phyloP scores from a whole-genome alignment of 30 jellyfish, hydroid and myxozoan genomes.

The Hydractinia symbiolongicarpus region DNA sequence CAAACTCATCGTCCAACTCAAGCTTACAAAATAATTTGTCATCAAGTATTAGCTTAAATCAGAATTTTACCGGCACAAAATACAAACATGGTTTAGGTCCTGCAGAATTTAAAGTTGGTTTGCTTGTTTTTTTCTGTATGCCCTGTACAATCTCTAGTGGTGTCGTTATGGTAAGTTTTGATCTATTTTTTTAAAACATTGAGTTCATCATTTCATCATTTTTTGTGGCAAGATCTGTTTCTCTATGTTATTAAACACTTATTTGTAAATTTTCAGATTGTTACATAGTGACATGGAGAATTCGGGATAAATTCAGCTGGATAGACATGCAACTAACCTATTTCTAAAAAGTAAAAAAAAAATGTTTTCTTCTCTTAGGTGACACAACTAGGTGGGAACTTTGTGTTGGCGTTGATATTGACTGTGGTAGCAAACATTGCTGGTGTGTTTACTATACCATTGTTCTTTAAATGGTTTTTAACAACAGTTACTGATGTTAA shows the following conservation, averaged over 20 bases:
- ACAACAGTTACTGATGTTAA: conserved; percentile 51
- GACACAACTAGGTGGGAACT: conserved; percentile 76
- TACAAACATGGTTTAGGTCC: conserved; percentile 59
- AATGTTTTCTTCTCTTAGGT: conserved; percentile 36
- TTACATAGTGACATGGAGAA: too few relatives aligned
- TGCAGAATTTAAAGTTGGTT: conserved; percentile 67
- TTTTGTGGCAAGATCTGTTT: too few relatives aligned
- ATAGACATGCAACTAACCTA: too few relatives aligned
- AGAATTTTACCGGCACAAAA: background rate
- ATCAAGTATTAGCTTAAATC: too few relatives aligned
- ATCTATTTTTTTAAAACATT: background rate
- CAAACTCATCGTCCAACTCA: conserved; percentile 19
- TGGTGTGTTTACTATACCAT: conserved; percentile 79
- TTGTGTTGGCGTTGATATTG: conserved; percentile 74
- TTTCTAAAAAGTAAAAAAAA: too few relatives aligned
- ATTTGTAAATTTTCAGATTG: too few relatives aligned
- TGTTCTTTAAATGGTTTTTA: conserved; percentile 72
- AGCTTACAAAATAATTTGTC: background rate
- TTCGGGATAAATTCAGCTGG: too few relatives aligned
- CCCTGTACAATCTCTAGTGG: conserved; percentile 94
- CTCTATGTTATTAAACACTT: too few relatives aligned
- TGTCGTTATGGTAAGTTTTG: conserved; percentile 75
- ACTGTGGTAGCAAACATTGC: conserved; percentile 72
- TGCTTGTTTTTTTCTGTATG: conserved; percentile 61
- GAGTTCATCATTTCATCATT: background rate